Base-by-base conservation (phyloP, 2,888 invertebrate genomes). In the Stenurella melanura region DNA sequence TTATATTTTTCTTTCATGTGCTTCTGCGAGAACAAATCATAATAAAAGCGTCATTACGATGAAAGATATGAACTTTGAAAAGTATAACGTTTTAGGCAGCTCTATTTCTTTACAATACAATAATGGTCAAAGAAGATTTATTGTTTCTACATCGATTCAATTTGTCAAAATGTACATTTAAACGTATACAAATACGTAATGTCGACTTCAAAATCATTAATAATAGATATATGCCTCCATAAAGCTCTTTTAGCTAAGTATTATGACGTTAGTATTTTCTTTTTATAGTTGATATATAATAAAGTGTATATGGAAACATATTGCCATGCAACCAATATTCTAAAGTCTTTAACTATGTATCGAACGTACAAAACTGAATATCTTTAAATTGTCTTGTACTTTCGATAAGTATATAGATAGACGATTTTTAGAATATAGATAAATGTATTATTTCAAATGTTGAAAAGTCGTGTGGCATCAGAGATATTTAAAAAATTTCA, bases 11-110 rank as follows among this genome's bases (percentile, higher is more conserved):
- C 80, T 83, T 80, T 81, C 82, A 80, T 81, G 79, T 82, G 78
- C 75, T 76, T 78, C 82, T 76, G 76, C 79, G 80, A 80, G 81
- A 83, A 82, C 83, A 84, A 84, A 83, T 84, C 82, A 82, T 83
- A 82, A 84, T 84, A 84, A 84, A 83, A 83, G 81, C 80, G 79
- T 83, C 83, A 81, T 84, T 83, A 83, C 78, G 74, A 77, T 74
- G 78, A 78, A 78, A 80, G 80, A 83, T 81, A 81, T 81, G 80
- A 80, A 81, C 78, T 80, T 82, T 77, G 67, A 80, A 75, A 74
- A 73, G 76, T 80, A 81, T 81, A 80, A 82, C 82, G 77, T 82
- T 80, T 77, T 76, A 73, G 78, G 72, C 78, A 74, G 80, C 79
- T 79, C 69, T 80, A 78, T 81, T 78, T 81, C 77, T 76, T 78